Base-by-base conservation (phyloP, 2,797 vertebrate species). In the Agapornis canus region DNA sequence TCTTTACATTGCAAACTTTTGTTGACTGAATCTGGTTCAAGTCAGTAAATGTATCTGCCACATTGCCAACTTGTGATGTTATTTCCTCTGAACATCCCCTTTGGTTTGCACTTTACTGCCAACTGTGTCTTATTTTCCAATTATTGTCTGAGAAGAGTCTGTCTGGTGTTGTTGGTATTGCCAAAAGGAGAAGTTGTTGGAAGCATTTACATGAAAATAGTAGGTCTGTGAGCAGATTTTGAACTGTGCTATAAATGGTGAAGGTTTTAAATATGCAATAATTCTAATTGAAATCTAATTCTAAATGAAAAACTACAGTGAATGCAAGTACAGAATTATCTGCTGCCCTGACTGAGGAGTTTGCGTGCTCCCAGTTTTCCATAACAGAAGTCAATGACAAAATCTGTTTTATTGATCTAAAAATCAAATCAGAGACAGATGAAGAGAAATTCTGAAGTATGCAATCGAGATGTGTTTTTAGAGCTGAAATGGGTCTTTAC, bases 21-120 rank as follows among this genome's bases (percentile, higher is more conserved):
- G 56, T 86, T 94, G 80, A 64, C 48, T 84, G 73, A 92, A 80
- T 86, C 56, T 91, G 86, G 52, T 94, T 91, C 68, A 94, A 91
- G 61, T 81, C 73, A 76, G 66, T 23, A 60, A 68, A 86, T 47
- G 12, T 73, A 66, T 90, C 80, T 95, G 22, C 80, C 49, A 49
- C 56, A 25, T 82, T 95, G 80, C 80, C 92, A 95, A n/a, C 37
- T 92, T 82, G 56, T 94, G 91, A 71, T 91, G 64, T 68, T 95
- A 77, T 79, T 92, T 96, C 66, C 82, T 90, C 82, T 84, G 91
- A 92, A 54, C 64, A 77, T 88, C 70, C 51, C 66, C 59, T 82
- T 60, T 95, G 87, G 77, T 91, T 94, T 94, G 43, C 51, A 35
- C 51, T 68, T 85, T 40, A 42, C 77, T 95, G 88, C 91, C 89